phyloP scores from a whole-genome alignment of 2,797 vertebrate species.

The Busarellus nigricollis region DNA sequence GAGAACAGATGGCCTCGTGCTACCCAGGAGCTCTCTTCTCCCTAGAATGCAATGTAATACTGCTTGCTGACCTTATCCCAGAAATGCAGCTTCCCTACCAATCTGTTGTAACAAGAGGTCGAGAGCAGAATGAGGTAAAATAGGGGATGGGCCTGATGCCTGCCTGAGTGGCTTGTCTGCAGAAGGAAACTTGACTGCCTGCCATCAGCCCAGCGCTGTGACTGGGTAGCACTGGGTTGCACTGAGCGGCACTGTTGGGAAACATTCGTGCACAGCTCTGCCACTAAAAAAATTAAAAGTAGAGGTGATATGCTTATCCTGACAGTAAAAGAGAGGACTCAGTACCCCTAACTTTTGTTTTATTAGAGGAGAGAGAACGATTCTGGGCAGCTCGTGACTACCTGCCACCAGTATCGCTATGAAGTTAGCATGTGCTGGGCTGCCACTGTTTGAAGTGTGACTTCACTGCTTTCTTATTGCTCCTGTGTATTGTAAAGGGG shows the following conservation, averaged over 20 bases:
- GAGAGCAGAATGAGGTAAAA: neutral
- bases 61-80: neutral
- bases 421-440: neutral
- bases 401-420: neutral
- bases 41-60: neutral
- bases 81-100: neutral
- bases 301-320: neutral
- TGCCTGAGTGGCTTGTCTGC: neutral
- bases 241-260: neutral
- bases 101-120: neutral
- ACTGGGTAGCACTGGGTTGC: neutral
- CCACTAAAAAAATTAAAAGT: neutral
- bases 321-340: neutral
- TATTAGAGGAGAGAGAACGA: neutral
- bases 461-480: neutral
- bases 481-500: neutral
- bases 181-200: neutral
- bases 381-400: neutral
- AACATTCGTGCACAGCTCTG: neutral
- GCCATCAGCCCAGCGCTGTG: neutral
- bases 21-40: neutral
- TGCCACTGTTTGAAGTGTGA: neutral
- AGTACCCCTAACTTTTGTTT: neutral
- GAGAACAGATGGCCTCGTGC: neutral
- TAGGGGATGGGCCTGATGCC: neutral